phyloP scores from a whole-genome alignment of 2,113 vertebrate species.

The Neodon shergylaensis region DNA sequence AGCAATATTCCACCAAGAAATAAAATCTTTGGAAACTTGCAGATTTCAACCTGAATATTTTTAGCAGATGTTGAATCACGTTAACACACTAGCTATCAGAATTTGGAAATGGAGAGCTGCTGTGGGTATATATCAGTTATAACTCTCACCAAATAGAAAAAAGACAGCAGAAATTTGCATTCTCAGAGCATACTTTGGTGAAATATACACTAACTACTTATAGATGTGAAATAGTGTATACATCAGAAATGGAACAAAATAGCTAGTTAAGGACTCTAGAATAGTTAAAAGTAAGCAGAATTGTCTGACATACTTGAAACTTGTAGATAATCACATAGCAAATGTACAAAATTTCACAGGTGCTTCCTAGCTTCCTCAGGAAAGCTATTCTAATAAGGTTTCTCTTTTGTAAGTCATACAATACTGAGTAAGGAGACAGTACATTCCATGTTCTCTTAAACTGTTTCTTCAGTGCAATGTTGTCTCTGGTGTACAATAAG shows the following conservation, averaged over 20 bases:
- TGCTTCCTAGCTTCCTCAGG: background rate
- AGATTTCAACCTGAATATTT: background rate
- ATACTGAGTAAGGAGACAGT: background rate
- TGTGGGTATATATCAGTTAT: background rate
- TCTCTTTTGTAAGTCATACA: background rate
- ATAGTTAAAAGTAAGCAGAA: background rate
- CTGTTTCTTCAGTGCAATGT: background rate
- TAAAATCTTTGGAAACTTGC: background rate
- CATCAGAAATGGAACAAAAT: background rate
- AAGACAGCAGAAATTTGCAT: background rate
- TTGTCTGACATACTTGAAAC: background rate
- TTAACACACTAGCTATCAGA: background rate
- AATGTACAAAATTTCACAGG: background rate
- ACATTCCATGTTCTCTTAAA: background rate
- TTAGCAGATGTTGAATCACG: background rate
- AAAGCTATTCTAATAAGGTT: background rate
- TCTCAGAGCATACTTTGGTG: background rate
- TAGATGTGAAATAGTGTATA: background rate
- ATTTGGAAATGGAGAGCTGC: background rate
- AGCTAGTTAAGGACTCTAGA: background rate
- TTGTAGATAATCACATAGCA: background rate
- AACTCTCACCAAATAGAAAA: background rate
- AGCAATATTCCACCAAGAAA: background rate
- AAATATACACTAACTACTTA: background rate
- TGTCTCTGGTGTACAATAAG: background rate